Evolutionary conservation across 2,888 invertebrate genomes (phyloP).

Genomic region (Parnassius apollo): DNA sequence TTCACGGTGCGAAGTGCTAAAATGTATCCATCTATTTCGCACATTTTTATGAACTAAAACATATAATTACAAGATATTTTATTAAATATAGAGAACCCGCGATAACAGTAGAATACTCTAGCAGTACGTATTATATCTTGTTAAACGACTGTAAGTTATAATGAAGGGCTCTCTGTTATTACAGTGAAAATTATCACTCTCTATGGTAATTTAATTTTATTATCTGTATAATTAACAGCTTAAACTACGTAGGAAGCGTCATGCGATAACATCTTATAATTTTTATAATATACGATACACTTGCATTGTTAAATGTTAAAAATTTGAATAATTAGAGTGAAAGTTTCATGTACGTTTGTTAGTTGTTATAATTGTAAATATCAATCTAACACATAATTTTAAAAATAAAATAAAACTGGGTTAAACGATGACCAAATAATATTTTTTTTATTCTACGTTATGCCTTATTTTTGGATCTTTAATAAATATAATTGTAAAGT

Average conservation of each 20-base stretch:
- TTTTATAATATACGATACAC: conserved; percentile 15
- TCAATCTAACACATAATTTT: conserved; percentile 21
- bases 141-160: conserved; percentile 25
- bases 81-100: conserved; percentile 11
- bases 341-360: conserved; percentile 9
- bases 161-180: conserved; percentile 23
- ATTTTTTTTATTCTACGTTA: too few relatives aligned
- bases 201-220: conserved; percentile 28
- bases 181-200: conserved; percentile 26
- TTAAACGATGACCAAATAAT: too few relatives aligned
- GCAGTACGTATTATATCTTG: conserved; percentile 33
- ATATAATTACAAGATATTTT: background rate
- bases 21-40: too few relatives aligned
- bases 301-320: conserved; percentile 25
- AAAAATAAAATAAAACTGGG: conserved; percentile 7
- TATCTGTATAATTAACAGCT: conserved; percentile 29
- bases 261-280: conserved; percentile 20
- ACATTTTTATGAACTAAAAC: too few relatives aligned
- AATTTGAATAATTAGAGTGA: conserved; percentile 27
- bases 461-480: too few relatives aligned
- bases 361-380: conserved; percentile 17
- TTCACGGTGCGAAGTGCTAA: too few relatives aligned
- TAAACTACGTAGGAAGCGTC: conserved; percentile 21
- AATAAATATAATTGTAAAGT: too few relatives aligned
- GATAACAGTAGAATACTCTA: background rate